Evolutionary conservation across 2,888 invertebrate species (phyloP).

Genomic region (Anaspis maculata): DNA sequence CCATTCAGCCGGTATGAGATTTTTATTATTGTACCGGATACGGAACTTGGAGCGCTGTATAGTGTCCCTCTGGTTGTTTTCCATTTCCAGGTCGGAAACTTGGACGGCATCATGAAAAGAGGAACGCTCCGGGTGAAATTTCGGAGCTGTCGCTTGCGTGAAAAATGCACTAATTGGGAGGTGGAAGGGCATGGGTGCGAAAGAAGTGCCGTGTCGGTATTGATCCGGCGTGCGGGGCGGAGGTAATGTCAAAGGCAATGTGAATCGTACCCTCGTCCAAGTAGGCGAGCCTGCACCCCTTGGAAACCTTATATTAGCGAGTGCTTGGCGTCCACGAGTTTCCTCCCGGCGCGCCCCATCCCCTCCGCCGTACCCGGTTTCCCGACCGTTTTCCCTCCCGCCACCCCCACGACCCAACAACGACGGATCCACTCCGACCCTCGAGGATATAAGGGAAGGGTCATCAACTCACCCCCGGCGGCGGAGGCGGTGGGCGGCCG

Average conservation of each 20-base stretch:
- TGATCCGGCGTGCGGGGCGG: conserved; percentile 15
- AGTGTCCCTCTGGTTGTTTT: too few relatives aligned
- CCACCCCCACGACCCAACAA: too few relatives aligned
- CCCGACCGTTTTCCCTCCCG: conserved; percentile 10
- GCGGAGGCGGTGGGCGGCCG: conserved; percentile 18
- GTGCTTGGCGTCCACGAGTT: conserved; percentile 21
- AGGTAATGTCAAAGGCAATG: conserved; percentile 18
- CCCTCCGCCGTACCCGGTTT: conserved; percentile 4
- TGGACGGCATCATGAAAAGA: too few relatives aligned
- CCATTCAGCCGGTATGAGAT: conserved; percentile 2
- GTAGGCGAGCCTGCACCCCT: conserved; percentile 26
- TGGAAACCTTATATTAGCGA: conserved; percentile 27
- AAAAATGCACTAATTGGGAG: too few relatives aligned
- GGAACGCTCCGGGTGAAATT: too few relatives aligned
- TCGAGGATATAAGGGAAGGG: conserved; percentile 21
- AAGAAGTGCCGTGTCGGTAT: conserved; percentile 4
- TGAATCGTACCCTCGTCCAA: conserved; percentile 23
- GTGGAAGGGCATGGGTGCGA: too few relatives aligned
- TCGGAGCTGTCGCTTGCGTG: too few relatives aligned
- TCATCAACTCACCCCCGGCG: conserved; percentile 20
- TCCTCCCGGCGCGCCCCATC: conserved; percentile 9
- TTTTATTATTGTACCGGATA: too few relatives aligned
- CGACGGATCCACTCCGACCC: conserved; percentile 18
- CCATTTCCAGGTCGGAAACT: too few relatives aligned
- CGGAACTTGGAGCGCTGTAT: too few relatives aligned